These are phyloP conservation scores for Hololepta plana DNA, from an alignment of 2,888 invertebrate species.

Conservation along the genomic window DNA sequence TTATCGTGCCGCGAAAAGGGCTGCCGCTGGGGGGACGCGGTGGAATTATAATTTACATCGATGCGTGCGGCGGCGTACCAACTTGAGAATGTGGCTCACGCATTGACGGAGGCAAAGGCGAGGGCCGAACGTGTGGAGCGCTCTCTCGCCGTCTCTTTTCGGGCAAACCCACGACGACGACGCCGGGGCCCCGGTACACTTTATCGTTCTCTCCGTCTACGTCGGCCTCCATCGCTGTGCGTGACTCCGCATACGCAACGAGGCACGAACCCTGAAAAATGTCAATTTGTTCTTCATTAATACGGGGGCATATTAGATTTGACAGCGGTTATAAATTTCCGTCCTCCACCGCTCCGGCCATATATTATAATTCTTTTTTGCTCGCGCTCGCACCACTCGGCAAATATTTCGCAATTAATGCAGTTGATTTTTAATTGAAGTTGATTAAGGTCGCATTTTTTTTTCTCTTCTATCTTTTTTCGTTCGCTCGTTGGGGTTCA, in stretches of 20 bases:
- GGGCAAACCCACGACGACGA: conserved; percentile 14
- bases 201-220: conserved; percentile 5
- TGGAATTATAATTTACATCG: too few species aligned
- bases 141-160: too few species aligned
- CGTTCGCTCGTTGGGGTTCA: too few species aligned
- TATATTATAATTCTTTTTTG: too few species aligned
- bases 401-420: conserved; percentile 10
- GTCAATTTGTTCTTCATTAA: conserved; percentile 31
- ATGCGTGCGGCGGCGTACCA: too few species aligned
- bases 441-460: too few species aligned
- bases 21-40: too few species aligned
- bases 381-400: too few species aligned
- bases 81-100: conserved; percentile 20
- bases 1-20: too few species aligned
- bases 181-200: too few species aligned
- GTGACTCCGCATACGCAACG: conserved; percentile 29
- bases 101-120: conserved; percentile 10
- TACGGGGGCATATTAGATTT: conserved; percentile 25
- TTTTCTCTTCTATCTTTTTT: too few species aligned
- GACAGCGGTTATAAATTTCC: conserved; percentile 22
- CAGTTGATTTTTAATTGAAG: too few species aligned
- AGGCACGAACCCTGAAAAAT: conserved; percentile 29
- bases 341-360: conserved; percentile 7
- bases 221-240: conserved; percentile 11
- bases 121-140: conserved; percentile 16